Conservation (phyloP, 1,140 invertebrate genomes). For the Fopius arisanus region DNA sequence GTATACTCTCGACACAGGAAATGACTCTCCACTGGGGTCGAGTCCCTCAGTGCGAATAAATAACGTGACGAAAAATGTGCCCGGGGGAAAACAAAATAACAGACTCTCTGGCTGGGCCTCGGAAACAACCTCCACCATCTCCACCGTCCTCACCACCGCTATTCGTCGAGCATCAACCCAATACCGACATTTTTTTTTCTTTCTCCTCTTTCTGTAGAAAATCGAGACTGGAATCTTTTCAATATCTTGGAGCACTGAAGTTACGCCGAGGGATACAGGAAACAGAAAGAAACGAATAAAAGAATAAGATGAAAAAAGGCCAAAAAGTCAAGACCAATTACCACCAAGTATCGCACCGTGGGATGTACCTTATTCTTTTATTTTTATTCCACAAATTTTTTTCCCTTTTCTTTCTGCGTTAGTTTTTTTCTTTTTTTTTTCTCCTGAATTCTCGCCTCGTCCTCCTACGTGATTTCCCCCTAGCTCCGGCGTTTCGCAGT, state of each 20-base stretch:
- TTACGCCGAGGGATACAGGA: slow-evolving; percentile 23
- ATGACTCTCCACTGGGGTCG: slow-evolving; percentile 25
- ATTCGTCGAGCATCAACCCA: slow-evolving; percentile 29
- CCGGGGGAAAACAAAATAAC: slow-evolving; percentile 23
- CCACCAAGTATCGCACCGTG: slow-evolving; percentile 37
- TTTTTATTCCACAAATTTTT: slow-evolving; percentile 13
- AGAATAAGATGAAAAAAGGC: slow-evolving; percentile 33
- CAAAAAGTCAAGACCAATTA: slow-evolving; percentile 43
- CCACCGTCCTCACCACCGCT: slow-evolving; percentile 13
- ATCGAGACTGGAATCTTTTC: slow-evolving; percentile 28
- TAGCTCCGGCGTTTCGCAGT: not conserved
- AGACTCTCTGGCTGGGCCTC: not conserved
- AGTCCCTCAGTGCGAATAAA: slow-evolving; percentile 23
- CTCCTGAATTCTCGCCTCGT: slow-evolving; percentile 1
- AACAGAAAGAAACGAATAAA: not conserved
- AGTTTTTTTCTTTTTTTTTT: not conserved
- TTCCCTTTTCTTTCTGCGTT: not conserved
- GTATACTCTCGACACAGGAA: slow-evolving; percentile 22
- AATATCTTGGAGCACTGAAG: slow-evolving; percentile 30
- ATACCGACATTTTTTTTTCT: slow-evolving; percentile 14
- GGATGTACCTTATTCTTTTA: slow-evolving; percentile 38
- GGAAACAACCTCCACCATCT: not conserved
- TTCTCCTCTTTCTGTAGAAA: slow-evolving; percentile 20
- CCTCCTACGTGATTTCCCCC: slow-evolving; percentile 45
- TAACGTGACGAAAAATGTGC: slow-evolving; percentile 29